A percentile compares a stretch with the other conserved stretches of the same genome.
These are phyloP conservation scores for Blastobasis adustella DNA, from an alignment of 2,888 invertebrate species.

Conservation along the genomic window DNA sequence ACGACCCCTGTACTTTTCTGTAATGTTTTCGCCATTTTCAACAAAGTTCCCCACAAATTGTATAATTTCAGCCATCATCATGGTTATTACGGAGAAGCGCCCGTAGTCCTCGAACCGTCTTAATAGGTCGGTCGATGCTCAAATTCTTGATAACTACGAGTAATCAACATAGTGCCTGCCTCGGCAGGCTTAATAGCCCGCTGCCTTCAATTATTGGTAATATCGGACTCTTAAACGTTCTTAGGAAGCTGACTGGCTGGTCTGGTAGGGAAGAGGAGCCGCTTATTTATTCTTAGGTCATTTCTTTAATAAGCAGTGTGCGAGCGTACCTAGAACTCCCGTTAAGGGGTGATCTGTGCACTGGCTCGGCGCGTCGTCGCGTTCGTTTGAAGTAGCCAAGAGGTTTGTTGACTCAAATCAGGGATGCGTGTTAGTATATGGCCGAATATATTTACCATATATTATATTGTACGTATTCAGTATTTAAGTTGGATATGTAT, in stretches of 20 bases:
- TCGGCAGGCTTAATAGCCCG: conserved; percentile 59
- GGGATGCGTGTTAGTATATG: no score
- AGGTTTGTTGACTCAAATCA: no score
- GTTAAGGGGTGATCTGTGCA: no score
- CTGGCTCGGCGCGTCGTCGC: no score
- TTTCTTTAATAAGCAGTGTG: neutral
- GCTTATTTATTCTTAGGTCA: conserved; percentile 42
- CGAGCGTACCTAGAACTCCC: no score
- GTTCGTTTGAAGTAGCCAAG: no score
- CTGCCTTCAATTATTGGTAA: conserved; percentile 70
- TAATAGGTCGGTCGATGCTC: conserved; percentile 62
- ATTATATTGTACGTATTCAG: no score
- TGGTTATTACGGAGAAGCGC: conserved; percentile 71
- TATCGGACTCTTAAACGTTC: conserved; percentile 66
- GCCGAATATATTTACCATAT: no score
- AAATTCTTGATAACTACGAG: conserved; percentile 72
- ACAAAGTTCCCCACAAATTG: conserved; percentile 73
- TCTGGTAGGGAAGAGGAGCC: conserved; percentile 26
- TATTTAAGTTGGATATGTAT: no score
- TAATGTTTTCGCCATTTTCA: conserved; percentile 75
- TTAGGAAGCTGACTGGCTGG: conserved; percentile 62
- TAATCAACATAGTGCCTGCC: conserved; percentile 68
- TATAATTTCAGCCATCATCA: conserved; percentile 72
- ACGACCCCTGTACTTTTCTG: conserved; percentile 72
- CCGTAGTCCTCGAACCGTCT: conserved; percentile 56